These are phyloP conservation scores for Acronicta psi DNA, from an alignment of 2,888 invertebrate genomes.

Conservation along the genomic window DNA sequence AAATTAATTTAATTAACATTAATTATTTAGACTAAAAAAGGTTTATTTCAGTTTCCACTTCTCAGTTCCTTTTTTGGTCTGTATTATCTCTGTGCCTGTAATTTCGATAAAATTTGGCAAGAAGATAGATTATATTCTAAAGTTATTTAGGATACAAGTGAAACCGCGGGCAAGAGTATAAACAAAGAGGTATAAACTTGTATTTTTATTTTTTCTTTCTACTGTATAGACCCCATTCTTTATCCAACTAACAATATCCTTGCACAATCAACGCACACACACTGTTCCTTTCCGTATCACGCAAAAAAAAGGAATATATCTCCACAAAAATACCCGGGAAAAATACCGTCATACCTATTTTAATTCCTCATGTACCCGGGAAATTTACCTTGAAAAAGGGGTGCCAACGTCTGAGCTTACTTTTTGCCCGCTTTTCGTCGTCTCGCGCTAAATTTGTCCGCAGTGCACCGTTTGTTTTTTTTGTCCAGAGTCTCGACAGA, in stretches of 20 bases:
- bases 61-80: no score
- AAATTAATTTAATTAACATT: no score
- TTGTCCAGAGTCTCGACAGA: slow-evolving; percentile 52
- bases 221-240: not conserved
- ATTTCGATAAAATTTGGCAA: no score
- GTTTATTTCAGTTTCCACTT: no score
- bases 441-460: slow-evolving; percentile 81
- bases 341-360: slow-evolving; percentile 58
- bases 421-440: slow-evolving; percentile 68
- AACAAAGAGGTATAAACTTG: no score
- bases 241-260: slow-evolving; percentile 3
- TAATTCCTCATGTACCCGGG: slow-evolving; percentile 62
- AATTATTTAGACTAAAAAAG: no score
- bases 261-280: slow-evolving; percentile 3
- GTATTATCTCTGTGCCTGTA: no score
- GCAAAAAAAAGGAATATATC: slow-evolving; percentile 25
- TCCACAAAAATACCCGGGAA: slow-evolving; percentile 37
- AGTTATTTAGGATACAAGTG: no score
- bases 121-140: no score
- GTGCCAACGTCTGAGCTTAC: slow-evolving; percentile 67
- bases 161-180: no score
- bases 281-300: not conserved
- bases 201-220: not conserved
- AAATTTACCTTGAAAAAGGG: slow-evolving; percentile 72
- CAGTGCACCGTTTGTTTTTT: slow-evolving; percentile 62